Base-by-base conservation (phyloP, 2,797 vertebrate species). In the Dallia pectoralis region DNA sequence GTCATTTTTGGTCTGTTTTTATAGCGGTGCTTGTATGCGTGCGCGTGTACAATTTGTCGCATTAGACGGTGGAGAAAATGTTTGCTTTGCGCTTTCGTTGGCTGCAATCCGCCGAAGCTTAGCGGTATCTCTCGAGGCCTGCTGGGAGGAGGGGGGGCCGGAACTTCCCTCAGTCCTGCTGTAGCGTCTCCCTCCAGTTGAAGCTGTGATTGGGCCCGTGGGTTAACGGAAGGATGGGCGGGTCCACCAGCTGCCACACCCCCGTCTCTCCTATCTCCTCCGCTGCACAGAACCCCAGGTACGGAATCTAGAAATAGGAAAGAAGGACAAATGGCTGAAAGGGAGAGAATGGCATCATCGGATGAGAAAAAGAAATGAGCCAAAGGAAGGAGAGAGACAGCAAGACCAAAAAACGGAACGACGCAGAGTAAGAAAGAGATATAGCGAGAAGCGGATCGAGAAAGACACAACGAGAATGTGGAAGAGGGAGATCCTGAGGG, bases 141-240 rank as follows among this genome's bases (percentile, higher is more conserved):
- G 67, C 69, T 29, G 72, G 75, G 78, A 70, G 30, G 79, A n/a
- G 70, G 56, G 72, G 65, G 69, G 62, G 82, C 59, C 62, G 67
- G 68, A 22, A 16, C 65, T 79, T 77, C 74, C 40, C 77, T 94
- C 84, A 95, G 83, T 99, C 96, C 74, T 98, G 97, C 53, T 96
- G 93, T 51, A 99, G 87, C 61, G 96, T 96, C 88, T 99, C 97
- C 91, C 97, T 95, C 98, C 98, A 99, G 94, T 97, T 98, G 93
- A 99, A 99, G 89, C 96, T 97, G 81, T 97, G 96, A 56, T 98
- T 99, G 49, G 98, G 98, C 89, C 98, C 98, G 0, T 99, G 98
- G 74, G 98, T 99, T 74, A 99, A 94, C 8, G 98, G 98, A 79
- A 99, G 90, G 84, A 99, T 99, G 53, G 98, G 98, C 1, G 98